A percentile compares a stretch with the other conserved stretches of the same genome.
Conservation (phyloP, 2,888 invertebrate species). For the Dolichomitus sp. region DNA sequence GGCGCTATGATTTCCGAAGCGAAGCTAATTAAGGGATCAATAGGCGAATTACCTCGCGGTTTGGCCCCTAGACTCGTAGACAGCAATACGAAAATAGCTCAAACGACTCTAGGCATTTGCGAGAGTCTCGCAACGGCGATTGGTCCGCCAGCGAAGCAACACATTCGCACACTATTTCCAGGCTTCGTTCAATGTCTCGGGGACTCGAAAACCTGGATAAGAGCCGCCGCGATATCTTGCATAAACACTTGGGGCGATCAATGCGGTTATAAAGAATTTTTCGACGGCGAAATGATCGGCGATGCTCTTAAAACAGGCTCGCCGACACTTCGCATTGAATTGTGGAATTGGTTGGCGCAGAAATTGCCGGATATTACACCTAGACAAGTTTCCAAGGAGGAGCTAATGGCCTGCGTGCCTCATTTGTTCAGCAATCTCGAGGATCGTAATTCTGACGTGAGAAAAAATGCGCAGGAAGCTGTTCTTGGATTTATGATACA, state of each 20-base stretch:
- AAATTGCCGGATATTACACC: slow-evolving; percentile 91
- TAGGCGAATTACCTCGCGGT: slow-evolving; percentile 95
- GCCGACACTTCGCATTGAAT: slow-evolving; percentile 92
- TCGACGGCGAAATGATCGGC: slow-evolving; percentile 96
- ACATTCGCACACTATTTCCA: slow-evolving; percentile 94
- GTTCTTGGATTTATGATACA: slow-evolving; percentile 97
- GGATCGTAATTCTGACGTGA: slow-evolving; percentile 96
- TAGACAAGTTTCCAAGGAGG: slow-evolving; percentile 93
- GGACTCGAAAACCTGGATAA: slow-evolving; percentile 93
- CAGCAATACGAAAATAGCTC: slow-evolving; percentile 97
- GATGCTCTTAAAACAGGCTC: slow-evolving; percentile 96
- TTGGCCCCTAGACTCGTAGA: slow-evolving; percentile 93
- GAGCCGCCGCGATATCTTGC: slow-evolving; percentile 93
- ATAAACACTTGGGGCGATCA: slow-evolving; percentile 95
- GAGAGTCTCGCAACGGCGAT: slow-evolving; percentile 93
- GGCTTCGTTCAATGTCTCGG: slow-evolving; percentile 91
- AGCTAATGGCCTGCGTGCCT: slow-evolving; percentile 92
- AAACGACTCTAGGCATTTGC: slow-evolving; percentile 94
- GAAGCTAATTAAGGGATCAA: slow-evolving; percentile 93
- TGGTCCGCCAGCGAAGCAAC: slow-evolving; percentile 93
- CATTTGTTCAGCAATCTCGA: slow-evolving; percentile 94
- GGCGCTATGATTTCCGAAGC: slow-evolving; percentile 91
- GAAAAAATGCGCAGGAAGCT: slow-evolving; percentile 96
- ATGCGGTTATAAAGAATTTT: slow-evolving; percentile 93
- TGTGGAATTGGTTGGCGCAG: slow-evolving; percentile 95